A percentile compares a stretch with the other conserved stretches of the same genome.
Evolutionary conservation across 2,113 vertebrate species (phyloP).

Genomic region (Nothobranchius kuhntae): DNA sequence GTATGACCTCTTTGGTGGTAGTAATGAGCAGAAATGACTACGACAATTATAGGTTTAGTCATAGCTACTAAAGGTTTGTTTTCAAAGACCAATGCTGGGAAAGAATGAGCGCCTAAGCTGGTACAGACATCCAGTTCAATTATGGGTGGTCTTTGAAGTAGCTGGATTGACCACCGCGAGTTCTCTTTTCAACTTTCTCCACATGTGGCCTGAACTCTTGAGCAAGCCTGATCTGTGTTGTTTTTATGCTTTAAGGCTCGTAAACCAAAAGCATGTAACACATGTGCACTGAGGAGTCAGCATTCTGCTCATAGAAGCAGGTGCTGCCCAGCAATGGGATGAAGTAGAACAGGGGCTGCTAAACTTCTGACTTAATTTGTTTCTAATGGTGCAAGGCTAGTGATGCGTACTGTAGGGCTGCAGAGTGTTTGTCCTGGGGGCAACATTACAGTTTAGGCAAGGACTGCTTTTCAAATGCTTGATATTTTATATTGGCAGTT

Average conservation of each 20-base stretch:
- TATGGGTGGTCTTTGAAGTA: conserved; percentile 60
- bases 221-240: conserved; percentile 11
- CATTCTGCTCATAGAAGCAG: conserved; percentile 6
- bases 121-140: conserved; percentile 20
- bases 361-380: conserved; percentile 32
- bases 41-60: no score
- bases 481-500: no score
- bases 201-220: conserved; percentile 48
- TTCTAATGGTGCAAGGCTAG: conserved; percentile 18
- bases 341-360: conserved; percentile 14
- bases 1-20: background rate
- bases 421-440: no score
- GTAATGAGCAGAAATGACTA: background rate
- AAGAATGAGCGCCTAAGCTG: background rate
- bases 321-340: conserved; percentile 30
- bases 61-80: background rate
- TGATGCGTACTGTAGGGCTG: background rate
- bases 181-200: conserved; percentile 43
- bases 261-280: conserved; percentile 24
- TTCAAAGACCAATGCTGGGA: background rate
- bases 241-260: conserved; percentile 42
- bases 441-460: no score
- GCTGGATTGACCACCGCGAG: conserved; percentile 25
- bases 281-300: conserved; percentile 17
- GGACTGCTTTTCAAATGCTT: no score